Percentiles rank a stretch among this genome's conserved stretches.
Conservation (phyloP, 2,797 vertebrate genomes). For the Cyclopterus lumpus region DNA sequence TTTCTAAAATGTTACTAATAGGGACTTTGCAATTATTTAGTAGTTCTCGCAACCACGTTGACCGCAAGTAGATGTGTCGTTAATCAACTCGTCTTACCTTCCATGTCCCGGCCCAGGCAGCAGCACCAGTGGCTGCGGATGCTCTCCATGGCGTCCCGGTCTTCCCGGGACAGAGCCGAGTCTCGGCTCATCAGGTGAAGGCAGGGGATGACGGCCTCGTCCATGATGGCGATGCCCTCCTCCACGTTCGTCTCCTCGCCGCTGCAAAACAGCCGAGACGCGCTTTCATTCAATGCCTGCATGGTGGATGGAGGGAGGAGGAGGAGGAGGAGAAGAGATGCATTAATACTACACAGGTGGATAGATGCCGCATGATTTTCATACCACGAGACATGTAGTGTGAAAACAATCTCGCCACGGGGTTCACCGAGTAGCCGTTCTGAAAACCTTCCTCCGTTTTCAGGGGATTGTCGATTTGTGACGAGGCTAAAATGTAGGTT, state of each 20-base stretch:
- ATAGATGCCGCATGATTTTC: too few relatives aligned
- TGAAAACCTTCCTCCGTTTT: too few relatives aligned
- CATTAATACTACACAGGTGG: too few relatives aligned
- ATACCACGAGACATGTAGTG: too few relatives aligned
- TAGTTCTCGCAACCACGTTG: too few relatives aligned
- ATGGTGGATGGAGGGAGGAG: not conserved
- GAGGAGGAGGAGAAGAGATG: not conserved
- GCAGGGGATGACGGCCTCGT: conserved; percentile 94
- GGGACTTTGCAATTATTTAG: too few relatives aligned
- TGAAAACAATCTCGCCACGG: too few relatives aligned
- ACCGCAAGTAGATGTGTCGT: too few relatives aligned
- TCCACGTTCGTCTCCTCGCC: conserved; percentile 85
- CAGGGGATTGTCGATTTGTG: too few relatives aligned
- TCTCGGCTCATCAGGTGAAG: conserved; percentile 93
- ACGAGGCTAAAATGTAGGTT: too few relatives aligned
- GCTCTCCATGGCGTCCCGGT: conserved; percentile 89
- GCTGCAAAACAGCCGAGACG: conserved; percentile 89
- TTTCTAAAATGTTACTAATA: too few relatives aligned
- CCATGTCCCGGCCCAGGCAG: conserved; percentile 92
- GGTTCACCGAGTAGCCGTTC: too few relatives aligned
- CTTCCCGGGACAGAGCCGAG: conserved; percentile 84
- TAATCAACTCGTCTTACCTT: conserved; percentile 80
- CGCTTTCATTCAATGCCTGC: conserved; percentile 91
- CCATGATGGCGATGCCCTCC: conserved; percentile 90
- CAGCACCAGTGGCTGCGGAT: conserved; percentile 95